These are phyloP conservation scores for Tineola bisselliella DNA, from an alignment of 2,888 invertebrate genomes.

Conservation along the genomic window DNA sequence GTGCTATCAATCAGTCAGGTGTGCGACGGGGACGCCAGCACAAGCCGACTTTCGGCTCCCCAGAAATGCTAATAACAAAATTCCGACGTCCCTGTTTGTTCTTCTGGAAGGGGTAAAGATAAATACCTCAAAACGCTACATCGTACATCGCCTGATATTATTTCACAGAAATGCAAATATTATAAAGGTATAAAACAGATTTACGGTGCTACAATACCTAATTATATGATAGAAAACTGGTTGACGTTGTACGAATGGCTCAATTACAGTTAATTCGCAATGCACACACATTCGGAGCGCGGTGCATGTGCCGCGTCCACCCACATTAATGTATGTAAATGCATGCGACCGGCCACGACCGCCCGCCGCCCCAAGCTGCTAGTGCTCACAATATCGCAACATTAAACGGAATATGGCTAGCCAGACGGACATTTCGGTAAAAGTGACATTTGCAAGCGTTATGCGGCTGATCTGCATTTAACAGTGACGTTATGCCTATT, in stretches of 20 bases:
- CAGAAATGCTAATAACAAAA: conserved; percentile 65
- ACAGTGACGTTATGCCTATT: background rate
- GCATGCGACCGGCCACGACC: conserved; percentile 60
- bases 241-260: conserved; percentile 58
- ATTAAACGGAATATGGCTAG: conserved; percentile 62
- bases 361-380: conserved; percentile 28
- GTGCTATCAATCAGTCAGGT: conserved; percentile 68
- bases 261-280: conserved; percentile 67
- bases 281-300: conserved; percentile 59
- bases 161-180: background rate
- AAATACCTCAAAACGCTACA: conserved; percentile 36
- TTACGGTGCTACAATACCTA: too few relatives aligned
- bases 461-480: conserved; percentile 21
- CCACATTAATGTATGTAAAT: conserved; percentile 60
- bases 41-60: conserved; percentile 33
- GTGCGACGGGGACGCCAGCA: conserved; percentile 42
- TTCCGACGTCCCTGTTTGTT: conserved; percentile 63
- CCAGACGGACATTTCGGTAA: conserved; percentile 60
- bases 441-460: conserved; percentile 58
- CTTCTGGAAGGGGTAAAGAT: conserved; percentile 62
- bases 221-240: too few relatives aligned
- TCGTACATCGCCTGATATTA: background rate
- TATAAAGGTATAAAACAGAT: background rate
- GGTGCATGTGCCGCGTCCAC: conserved; percentile 53
- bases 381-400: conserved; percentile 60